phyloP scores from a whole-genome alignment of 2,888 invertebrate species.

The Acleris literana region DNA sequence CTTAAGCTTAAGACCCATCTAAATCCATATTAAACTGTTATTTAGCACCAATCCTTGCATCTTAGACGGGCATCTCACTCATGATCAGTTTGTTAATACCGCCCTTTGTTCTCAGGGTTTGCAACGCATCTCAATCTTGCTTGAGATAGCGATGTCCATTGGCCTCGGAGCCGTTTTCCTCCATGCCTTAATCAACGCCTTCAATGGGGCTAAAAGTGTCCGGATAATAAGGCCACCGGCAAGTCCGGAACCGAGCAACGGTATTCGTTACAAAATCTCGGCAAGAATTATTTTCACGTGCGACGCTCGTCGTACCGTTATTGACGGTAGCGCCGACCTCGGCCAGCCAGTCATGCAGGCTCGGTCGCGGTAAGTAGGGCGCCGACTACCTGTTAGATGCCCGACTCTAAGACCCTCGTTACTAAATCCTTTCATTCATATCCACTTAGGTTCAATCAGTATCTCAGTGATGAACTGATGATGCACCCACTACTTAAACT shows the following conservation, averaged over 20 bases:
- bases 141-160: too few relatives aligned
- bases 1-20: too few relatives aligned
- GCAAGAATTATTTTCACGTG: conserved; percentile 83
- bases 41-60: too few relatives aligned
- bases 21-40: too few relatives aligned
- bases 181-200: background rate
- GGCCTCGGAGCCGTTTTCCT: too few relatives aligned
- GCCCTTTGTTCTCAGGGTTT: too few relatives aligned
- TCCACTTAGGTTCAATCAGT: background rate
- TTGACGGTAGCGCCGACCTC: conserved; percentile 57
- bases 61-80: too few relatives aligned
- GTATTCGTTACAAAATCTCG: conserved; percentile 82
- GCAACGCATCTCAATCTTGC: too few relatives aligned
- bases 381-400: conserved; percentile 44
- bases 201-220: conserved; percentile 51
- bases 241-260: conserved; percentile 81
- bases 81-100: too few relatives aligned
- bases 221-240: conserved; percentile 74
- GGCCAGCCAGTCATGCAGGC: conserved; percentile 57
- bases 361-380: conserved; percentile 65
- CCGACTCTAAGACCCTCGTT: conserved; percentile 40
- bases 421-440: background rate
- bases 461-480: background rate
- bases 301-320: conserved; percentile 72
- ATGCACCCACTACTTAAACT: background rate